Evolutionary conservation across 2,888 invertebrate genomes (phyloP).

Genomic region (Orthonevra nobilis): DNA sequence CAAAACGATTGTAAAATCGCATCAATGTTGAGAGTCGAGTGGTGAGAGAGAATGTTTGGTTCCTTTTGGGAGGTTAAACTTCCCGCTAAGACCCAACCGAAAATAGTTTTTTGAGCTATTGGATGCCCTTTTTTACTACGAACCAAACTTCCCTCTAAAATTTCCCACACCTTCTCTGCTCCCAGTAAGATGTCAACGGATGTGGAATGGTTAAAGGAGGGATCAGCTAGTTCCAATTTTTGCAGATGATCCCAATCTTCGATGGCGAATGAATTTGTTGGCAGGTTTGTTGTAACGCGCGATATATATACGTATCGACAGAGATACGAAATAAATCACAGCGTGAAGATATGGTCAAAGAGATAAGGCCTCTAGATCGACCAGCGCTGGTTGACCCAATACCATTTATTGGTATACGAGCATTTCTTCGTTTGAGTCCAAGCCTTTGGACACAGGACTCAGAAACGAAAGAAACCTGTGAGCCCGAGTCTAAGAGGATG

Average conservation of each 20-base stretch:
- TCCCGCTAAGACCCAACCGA: no score
- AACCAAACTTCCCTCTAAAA: no score
- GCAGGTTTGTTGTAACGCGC: background rate
- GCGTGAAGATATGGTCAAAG: background rate
- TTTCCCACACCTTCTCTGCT: no score
- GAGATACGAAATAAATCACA: slow-evolving; percentile 7
- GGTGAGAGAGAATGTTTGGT: background rate
- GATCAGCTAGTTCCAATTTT: slow-evolving; percentile 13
- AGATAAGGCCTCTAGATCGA: slow-evolving; percentile 8
- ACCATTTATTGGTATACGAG: no score
- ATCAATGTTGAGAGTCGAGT: slow-evolving; percentile 10
- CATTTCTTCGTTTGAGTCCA: no score
- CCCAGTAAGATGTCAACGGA: no score
- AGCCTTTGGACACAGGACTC: no score
- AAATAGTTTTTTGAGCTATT: slow-evolving; percentile 18
- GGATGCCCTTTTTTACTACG: slow-evolving; percentile 1
- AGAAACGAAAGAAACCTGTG: no score
- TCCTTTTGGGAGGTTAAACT: background rate
- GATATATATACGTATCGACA: slow-evolving; percentile 20
- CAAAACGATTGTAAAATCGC: background rate
- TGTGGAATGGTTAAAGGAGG: no score
- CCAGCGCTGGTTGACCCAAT: slow-evolving; percentile 5
- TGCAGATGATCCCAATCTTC: slow-evolving; percentile 26
- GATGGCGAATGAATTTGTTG: no score
- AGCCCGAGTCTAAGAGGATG: slow-evolving; percentile 4